Base-by-base conservation (phyloP, 2,888 invertebrate species). In the Bombylius discolor region DNA sequence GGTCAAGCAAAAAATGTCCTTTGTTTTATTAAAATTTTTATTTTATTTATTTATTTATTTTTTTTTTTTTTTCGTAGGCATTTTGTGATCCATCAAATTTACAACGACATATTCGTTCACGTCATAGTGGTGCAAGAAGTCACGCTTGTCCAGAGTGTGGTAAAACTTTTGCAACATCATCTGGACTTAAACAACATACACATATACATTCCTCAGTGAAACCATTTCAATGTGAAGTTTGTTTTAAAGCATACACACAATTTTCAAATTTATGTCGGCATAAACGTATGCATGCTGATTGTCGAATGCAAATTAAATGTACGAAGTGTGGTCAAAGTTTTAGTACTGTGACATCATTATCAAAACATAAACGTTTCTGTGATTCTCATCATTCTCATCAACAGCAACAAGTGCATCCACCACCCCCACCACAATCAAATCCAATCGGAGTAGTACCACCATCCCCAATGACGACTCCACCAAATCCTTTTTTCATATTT, bases 211-310 rank as follows among this genome's bases (percentile, higher is more conserved):
- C 93, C 68, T 93, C 92, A 69, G 89, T 96, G 63, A 99, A 99
- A 75, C 98, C 98, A 5, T 98, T 97, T 78, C 88, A 87, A 81
- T 95, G 94, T 76, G 90, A 90, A 72, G 92, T 96, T 63, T 99
- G 99, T 78, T 87, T 88, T 70, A 99, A 99, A 83, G 87, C 95
- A 11, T 99, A 99, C 78, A 99, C 99, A 5, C 99, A 99, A 77
- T 99, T 99, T 76, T 98, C 97, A 46, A 99, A 99, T 74, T 80
- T 99, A 68, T 99, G 99, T 71, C 88, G 99, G n/a, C 99, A 99
- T 78, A 96, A 94, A 71, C 91, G 98, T 57, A 97, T 98, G 94
- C 99, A 99, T 79, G 86, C 89, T 55, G 89, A 92, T 70, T 98
- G 97, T 73, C 87, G 94, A 66, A 88, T 88, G 75, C 87, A 89